Conservation (phyloP, 2,113 vertebrate species). For the Damaliscus lunatus region DNA sequence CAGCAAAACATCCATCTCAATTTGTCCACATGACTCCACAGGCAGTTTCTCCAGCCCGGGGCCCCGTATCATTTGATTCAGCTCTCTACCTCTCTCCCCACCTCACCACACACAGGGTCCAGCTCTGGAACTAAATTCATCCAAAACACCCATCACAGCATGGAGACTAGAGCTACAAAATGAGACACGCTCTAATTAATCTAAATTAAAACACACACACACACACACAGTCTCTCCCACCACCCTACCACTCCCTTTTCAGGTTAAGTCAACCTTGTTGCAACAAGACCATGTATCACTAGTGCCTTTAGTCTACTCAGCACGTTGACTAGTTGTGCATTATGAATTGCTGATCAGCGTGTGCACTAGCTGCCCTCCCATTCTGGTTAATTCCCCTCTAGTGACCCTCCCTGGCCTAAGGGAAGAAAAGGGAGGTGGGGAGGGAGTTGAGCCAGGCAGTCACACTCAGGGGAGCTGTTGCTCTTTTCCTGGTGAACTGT, state of each 20-base stretch:
- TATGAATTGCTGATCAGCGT: background rate
- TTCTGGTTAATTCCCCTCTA: background rate
- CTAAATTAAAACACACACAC: background rate
- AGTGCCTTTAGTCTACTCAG: background rate
- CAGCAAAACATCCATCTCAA: background rate
- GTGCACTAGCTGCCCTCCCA: background rate
- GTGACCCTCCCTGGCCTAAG: background rate
- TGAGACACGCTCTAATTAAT: background rate
- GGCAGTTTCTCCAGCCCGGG: background rate
- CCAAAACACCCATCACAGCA: background rate
- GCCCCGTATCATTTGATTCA: background rate
- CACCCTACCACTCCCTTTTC: background rate
- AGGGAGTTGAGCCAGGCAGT: background rate
- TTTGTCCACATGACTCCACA: background rate
- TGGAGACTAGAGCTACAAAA: background rate
- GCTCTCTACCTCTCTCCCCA: no score
- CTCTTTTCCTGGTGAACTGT: background rate
- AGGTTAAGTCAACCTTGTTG: background rate
- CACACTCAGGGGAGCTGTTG: background rate
- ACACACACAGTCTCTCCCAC: background rate
- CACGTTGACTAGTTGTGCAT: background rate
- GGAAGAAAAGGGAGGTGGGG: background rate
- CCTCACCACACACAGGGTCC: background rate
- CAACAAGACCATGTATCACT: background rate
- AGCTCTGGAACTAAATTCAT: background rate